These are phyloP conservation scores for Euura lappo DNA, from an alignment of 1,140 invertebrate species.

Conservation along the genomic window DNA sequence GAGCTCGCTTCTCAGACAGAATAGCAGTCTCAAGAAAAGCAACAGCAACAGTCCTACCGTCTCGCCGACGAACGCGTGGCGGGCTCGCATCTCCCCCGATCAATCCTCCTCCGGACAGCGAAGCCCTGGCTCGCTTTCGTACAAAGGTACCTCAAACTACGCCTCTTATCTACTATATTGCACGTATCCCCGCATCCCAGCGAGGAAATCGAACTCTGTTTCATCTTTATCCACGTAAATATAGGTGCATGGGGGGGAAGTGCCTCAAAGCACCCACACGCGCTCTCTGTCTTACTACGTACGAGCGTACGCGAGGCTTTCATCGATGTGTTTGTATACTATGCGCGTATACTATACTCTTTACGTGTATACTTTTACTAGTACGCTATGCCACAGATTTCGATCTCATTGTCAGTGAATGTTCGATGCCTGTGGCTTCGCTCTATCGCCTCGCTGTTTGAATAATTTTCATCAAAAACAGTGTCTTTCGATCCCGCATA, in stretches of 20 bases:
- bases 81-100: constrained; percentile 69
- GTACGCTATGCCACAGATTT: background rate
- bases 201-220: background rate
- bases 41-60: constrained; percentile 69
- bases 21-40: constrained; percentile 65
- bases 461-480: no score
- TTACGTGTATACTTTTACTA: background rate
- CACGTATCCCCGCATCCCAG: background rate
- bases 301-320: background rate
- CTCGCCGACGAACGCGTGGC: constrained; percentile 70
- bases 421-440: no score
- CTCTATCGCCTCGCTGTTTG: no score
- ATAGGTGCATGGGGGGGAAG: background rate
- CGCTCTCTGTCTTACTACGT: background rate
- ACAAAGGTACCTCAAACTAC: constrained; percentile 64
- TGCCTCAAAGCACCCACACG: background rate
- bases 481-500: no score
- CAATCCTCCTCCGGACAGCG: constrained; percentile 70
- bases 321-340: background rate
- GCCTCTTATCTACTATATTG: background rate
- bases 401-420: no score
- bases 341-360: background rate
- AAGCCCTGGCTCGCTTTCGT: constrained; percentile 73
- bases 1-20: constrained; percentile 67
- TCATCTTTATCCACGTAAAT: background rate